Base-by-base conservation (phyloP, 2,797 vertebrate species). In the Chloroceryle inda region DNA sequence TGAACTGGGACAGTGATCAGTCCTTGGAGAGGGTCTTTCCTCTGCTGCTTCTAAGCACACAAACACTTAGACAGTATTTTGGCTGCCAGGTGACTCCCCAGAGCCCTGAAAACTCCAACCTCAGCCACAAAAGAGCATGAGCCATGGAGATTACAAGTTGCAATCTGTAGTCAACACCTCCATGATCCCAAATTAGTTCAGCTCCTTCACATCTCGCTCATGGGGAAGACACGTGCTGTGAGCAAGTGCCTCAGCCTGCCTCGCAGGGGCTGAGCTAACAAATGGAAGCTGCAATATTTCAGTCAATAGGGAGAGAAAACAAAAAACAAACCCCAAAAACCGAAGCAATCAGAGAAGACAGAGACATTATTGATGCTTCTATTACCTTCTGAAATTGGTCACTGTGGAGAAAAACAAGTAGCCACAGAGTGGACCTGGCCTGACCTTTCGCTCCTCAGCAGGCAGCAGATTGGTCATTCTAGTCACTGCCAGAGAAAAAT, bases 321-420 rank as follows among this genome's bases (percentile, higher is more conserved):
- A 52, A 45, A 64, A 76, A 72, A 11, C 23, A 22, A 13, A 64
- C 14, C 40, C 40, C 40, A 62, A 84, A 62, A 56, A 85, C 76
- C 0, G 0, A 86, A 91, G 76, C 91, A 82, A 90, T 89, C 79
- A 63, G 67, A 66, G 84, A 96, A 93, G 94, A 86, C 95, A 96
- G 88, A 87, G 75, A 73, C 40, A 55, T 96, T 97, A 97, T 93
- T 94, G 97, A 96, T 95, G 97, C 86, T 92, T 96, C 93, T 95
- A 95, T 96, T 96, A 96, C 88, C 2, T 38, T 78, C 88, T 82
- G 68, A 95, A 97, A 97, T 95, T 95, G 96, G 97, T 97, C 95
- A 95, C 93, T 89, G 86, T 88, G 94, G 96, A 95, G 93, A 89
- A 90, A 95, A 97, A 95, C 95, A 96, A 94, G 91, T 94, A 84